Evolutionary conservation across 1,140 invertebrate species (phyloP).

Genomic region (Galleria mellonella): DNA sequence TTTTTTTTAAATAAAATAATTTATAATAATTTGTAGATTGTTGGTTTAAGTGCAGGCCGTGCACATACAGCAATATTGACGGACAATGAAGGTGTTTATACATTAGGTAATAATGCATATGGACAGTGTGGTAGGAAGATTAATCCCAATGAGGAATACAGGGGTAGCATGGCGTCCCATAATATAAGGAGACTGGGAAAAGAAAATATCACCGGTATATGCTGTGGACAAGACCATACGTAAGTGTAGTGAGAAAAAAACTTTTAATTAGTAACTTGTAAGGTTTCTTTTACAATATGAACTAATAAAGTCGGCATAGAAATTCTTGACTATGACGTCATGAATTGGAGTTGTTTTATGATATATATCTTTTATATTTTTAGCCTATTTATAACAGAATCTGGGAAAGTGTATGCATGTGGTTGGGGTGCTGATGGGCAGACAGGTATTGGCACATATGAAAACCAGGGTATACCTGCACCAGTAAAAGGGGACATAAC

Average conservation of each 20-base stretch:
- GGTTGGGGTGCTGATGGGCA: constrained; percentile 97
- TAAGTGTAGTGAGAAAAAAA: constrained; percentile 35
- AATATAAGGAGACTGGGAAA: constrained; percentile 79
- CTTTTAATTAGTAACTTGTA: not conserved
- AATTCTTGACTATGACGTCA: too few species aligned
- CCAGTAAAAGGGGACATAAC: constrained; percentile 87
- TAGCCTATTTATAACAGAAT: constrained; percentile 87
- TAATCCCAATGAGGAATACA: constrained; percentile 86
- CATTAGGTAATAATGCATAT: constrained; percentile 93
- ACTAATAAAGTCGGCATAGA: too few species aligned
- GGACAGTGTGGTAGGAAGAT: constrained; percentile 94
- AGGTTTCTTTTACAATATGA: not conserved
- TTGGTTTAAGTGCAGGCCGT: constrained; percentile 85
- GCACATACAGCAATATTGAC: constrained; percentile 91
- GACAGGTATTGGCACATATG: constrained; percentile 87
- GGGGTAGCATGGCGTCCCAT: constrained; percentile 78
- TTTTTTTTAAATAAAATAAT: too few species aligned
- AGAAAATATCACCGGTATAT: constrained; percentile 78
- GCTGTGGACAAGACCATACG: constrained; percentile 93
- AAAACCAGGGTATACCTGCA: constrained; percentile 76
- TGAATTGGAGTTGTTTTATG: too few species aligned
- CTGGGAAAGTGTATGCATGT: constrained; percentile 90
- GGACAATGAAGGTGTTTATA: constrained; percentile 85
- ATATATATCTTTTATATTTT: constrained; percentile 30
- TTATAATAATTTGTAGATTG: constrained; percentile 26